Conservation (phyloP, 2,113 vertebrate genomes). For the Hypomesus transpacificus region DNA sequence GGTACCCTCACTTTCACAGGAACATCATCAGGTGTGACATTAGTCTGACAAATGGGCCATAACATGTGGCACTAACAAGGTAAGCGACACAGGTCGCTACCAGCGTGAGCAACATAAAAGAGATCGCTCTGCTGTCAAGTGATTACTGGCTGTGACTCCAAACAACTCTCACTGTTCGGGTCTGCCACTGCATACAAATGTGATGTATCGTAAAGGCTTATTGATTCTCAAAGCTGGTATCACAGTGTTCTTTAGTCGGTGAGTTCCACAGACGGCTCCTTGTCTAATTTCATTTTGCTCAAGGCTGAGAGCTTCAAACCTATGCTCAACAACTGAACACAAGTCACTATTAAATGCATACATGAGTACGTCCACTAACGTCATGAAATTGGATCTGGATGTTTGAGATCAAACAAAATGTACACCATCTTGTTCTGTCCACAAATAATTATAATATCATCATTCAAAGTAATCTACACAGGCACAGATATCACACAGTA, state of each 20-base stretch:
- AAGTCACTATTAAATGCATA: not conserved
- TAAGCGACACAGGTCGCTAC: constrained; percentile 17
- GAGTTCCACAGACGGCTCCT: constrained; percentile 1
- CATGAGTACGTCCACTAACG: not conserved
- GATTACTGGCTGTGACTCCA: constrained; percentile 22
- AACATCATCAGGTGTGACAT: constrained; percentile 40
- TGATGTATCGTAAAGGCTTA: not conserved
- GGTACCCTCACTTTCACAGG: constrained; percentile 24
- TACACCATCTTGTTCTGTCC: not conserved
- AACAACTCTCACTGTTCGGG: not conserved
- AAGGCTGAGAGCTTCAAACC: not conserved
- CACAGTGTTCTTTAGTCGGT: constrained; percentile 4
- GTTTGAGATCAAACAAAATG: not conserved
- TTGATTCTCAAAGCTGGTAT: constrained; percentile 4
- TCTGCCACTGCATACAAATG: not conserved
- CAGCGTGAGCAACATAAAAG: constrained; percentile 8
- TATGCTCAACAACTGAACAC: constrained; percentile 29
- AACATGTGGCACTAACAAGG: constrained; percentile 28
- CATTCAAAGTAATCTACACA: not conserved
- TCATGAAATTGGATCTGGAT: not conserved
- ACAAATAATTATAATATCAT: too few species aligned
- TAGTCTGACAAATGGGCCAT: constrained; percentile 39
- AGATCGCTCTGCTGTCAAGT: not conserved
- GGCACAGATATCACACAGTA: not conserved
- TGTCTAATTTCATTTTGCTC: constrained; percentile 5